Base-by-base conservation (phyloP, 2,888 invertebrate species). In the Cerastis rubricosa region DNA sequence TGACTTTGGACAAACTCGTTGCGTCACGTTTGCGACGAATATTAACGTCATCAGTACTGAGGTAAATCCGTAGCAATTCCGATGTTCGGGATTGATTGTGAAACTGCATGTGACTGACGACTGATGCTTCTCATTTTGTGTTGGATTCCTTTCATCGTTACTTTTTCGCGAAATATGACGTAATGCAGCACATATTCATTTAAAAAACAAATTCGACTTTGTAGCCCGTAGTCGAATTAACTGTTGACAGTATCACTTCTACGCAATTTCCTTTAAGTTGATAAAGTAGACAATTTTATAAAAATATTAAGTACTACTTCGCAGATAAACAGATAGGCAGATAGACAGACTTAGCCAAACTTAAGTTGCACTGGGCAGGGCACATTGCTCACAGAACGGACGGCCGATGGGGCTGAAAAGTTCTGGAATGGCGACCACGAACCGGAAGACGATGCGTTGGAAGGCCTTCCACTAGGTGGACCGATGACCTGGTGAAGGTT, bases 1-100 rank as follows among this genome's bases (percentile, higher is more conserved):
- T 88, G 87, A 83, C 87, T 87, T 84, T 85, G 82, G 76, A 83
- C 78, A 77, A 83, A 80, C 57, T 71, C 74, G 71, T 79, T 81
- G 72, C 72, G 84, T 84, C 82, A 68, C 76, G 66, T 74, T 78
- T 70, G 59, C 81, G 61, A 70, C 57, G 79, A 85, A 88, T 87
- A 87, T 85, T 80, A 83, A 83, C 77, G 83, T 87, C 83, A 85
- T 77, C 77, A 70, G 43, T 70, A 68, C 49, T 86, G 74, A 78
- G 67, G 71, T 69, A 49, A 82, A 78, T 61, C 54, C 61, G 35
- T 70, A 54, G 69, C 47, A 35, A 78, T 83, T 83, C 72, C 57
- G 43, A 78, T 70, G 49, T 86, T 69, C 51, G 29, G 43, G 40
- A 69, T 71, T 66, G 78, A 74, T 77, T 68, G 61, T 69, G 61